Evolutionary conservation across 2,888 invertebrate genomes (phyloP), one percentile per base, ranked within the genome.

Genomic region (Rhagonycha lutea): DNA sequence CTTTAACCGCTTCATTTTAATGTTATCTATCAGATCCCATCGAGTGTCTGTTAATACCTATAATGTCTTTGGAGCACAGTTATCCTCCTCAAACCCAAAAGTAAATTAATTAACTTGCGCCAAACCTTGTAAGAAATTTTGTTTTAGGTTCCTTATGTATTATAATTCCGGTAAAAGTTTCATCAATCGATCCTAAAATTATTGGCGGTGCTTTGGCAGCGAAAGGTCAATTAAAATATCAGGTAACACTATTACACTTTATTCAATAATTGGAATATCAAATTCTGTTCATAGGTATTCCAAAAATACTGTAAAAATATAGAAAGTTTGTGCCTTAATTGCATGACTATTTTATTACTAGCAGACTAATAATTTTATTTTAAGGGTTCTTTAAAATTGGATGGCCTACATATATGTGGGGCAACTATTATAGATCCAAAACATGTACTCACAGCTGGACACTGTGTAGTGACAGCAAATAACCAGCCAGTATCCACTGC

Each of bases 361-460:
- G 18, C 2, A 18, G 2, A 18, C 18, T 18, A 18, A 18, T 28
- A 9, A 9, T 28, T 32, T 32, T 32, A 32, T 61, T 79, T 79
- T 29, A 26, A 81, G 81, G 77, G 75, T 7, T 81, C 80, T 12
- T 12, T 81, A n/a, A 75, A 79, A 60, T 67, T 7, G 9, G 7
- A n/a, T 5, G 26, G 62, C 11, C 11, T 5, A 3, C 69, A 68
- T 10, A 82, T 77, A 60, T 84, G 84, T 73, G 83, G 84, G 5
- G 84, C 82, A 0, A 75, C 81, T 8, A 72, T 84, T 28, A 80
- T 84, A 32, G 76, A 78, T n/a, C 65, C 78, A 8, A 69, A 76
- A 11, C 81, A 83, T 73, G 76, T 84, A 9, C 28, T 84, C 14
- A 83, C 83, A 2, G 84, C 84, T 3, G 83, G 83, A 0, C 84